phyloP scores from a whole-genome alignment of 2,888 invertebrate species.

The Nezara viridula region DNA sequence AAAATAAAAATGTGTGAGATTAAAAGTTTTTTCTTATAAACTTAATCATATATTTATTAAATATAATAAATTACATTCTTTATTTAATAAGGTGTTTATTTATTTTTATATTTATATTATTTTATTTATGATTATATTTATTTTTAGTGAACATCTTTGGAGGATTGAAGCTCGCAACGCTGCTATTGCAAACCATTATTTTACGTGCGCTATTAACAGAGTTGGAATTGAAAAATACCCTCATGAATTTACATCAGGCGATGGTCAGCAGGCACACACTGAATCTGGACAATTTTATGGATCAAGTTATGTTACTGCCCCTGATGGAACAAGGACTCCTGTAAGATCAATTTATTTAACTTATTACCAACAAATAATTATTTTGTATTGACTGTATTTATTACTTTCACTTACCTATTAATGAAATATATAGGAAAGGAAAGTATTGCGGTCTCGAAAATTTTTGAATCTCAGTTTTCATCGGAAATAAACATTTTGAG shows the following conservation, averaged over 20 bases:
- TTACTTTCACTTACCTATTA: too few relatives aligned
- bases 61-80: too few relatives aligned
- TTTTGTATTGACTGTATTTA: too few relatives aligned
- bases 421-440: too few relatives aligned
- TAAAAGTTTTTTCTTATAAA: too few relatives aligned
- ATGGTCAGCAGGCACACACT: conserved; percentile 81
- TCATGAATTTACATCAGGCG: conserved; percentile 87
- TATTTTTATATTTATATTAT: background rate
- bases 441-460: too few relatives aligned
- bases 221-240: conserved; percentile 91
- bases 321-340: conserved; percentile 94
- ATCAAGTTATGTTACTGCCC: conserved; percentile 93
- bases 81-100: background rate
- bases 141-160: conserved; percentile 91
- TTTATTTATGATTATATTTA: background rate
- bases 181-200: conserved; percentile 95
- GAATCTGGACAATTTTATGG: conserved; percentile 96
- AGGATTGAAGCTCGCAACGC: conserved; percentile 95
- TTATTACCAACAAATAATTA: too few relatives aligned
- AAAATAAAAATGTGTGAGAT: too few relatives aligned
- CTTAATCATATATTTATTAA: too few relatives aligned
- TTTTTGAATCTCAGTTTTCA: too few relatives aligned
- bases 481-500: too few relatives aligned
- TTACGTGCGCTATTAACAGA: conserved; percentile 92
- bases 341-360: conserved; percentile 70